phyloP scores from a whole-genome alignment of 2,797 vertebrate genomes.

The Cynodonichthys magdalenae region DNA sequence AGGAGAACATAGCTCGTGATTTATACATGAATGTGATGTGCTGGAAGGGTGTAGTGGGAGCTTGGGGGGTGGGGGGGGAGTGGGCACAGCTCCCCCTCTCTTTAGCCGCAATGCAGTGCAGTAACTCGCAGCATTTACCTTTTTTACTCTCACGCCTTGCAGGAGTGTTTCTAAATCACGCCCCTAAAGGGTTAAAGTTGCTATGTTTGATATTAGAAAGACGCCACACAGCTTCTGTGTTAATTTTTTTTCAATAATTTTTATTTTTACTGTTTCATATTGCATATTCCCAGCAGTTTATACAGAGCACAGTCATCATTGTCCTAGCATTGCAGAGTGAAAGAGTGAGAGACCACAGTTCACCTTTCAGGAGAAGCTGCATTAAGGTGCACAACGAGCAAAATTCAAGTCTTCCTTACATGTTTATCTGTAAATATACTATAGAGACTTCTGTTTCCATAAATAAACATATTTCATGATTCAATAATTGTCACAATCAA shows the following conservation, averaged over 20 bases:
- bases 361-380: conserved; percentile 63
- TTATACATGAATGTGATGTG: conserved; percentile 54
- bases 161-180: not conserved
- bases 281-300: conserved; percentile 78
- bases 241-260: conserved; percentile 38
- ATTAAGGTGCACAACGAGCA: conserved; percentile 77
- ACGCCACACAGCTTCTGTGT: not conserved
- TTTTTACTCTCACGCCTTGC: conserved; percentile 21
- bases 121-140: conserved; percentile 45
- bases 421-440: conserved; percentile 71
- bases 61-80: conserved; percentile 13
- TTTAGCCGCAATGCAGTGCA: conserved; percentile 76
- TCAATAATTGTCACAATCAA: conserved; percentile 62
- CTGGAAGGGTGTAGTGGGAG: conserved; percentile 40
- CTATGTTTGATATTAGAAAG: conserved; percentile 9
- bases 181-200: not conserved
- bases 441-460: conserved; percentile 68
- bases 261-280: conserved; percentile 75
- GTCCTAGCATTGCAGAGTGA: conserved; percentile 64
- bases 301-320: conserved; percentile 76
- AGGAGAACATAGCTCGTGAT: conserved; percentile 44
- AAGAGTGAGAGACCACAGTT: conserved; percentile 62
- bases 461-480: conserved; percentile 63
- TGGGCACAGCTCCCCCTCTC: conserved; percentile 50
- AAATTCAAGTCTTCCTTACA: conserved; percentile 64